Percentiles rank a stretch among this genome's conserved stretches.
Conservation (phyloP, 2,888 invertebrate species). For the Seira ritae region DNA sequence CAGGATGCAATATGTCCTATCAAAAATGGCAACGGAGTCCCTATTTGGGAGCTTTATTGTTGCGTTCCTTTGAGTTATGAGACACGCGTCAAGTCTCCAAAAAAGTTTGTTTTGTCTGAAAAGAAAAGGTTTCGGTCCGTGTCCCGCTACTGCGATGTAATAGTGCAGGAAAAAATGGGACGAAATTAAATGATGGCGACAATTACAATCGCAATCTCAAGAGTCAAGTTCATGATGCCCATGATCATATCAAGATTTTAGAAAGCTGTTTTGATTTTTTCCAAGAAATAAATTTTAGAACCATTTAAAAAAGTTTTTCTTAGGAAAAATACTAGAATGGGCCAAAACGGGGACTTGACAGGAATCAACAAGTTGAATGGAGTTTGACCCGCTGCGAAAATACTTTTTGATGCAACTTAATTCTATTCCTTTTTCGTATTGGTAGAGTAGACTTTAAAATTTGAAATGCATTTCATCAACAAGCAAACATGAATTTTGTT, state of each 20-base stretch:
- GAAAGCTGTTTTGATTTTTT: background rate
- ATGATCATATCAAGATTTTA: background rate
- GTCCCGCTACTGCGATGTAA: background rate
- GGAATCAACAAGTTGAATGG: constrained; percentile 12
- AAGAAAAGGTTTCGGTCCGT: no score
- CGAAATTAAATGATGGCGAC: background rate
- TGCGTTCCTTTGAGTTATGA: background rate
- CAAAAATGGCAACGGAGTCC: background rate
- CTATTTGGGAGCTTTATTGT: background rate
- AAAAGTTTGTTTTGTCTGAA: background rate
- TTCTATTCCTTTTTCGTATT: no score
- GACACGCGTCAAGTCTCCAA: background rate
- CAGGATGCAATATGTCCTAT: no score
- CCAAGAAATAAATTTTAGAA: constrained; percentile 1
- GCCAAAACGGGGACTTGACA: background rate
- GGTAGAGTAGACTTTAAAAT: background rate
- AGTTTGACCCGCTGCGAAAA: background rate
- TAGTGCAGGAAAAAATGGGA: background rate
- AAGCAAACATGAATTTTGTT: background rate
- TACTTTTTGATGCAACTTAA: no score
- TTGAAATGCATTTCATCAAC: background rate
- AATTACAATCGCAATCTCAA: background rate
- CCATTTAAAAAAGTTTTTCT: background rate
- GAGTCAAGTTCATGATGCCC: background rate
- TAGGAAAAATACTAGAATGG: background rate